Percentiles rank a stretch among this genome's conserved stretches.
Evolutionary conservation across 1,140 invertebrate species (phyloP).

Genomic region (Pomacea maculata): DNA sequence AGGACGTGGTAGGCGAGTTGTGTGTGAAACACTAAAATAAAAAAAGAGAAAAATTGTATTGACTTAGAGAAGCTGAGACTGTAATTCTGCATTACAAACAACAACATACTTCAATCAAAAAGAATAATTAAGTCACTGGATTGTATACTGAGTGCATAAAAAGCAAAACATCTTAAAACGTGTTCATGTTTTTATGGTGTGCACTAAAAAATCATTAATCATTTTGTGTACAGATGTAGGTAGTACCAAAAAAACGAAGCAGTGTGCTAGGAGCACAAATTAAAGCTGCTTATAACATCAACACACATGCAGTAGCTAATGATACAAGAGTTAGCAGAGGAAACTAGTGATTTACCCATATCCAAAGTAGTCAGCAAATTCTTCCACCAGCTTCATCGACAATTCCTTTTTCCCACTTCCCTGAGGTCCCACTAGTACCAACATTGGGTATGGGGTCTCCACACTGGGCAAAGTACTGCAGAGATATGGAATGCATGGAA

Average conservation of each 20-base stretch:
- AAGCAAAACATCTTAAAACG: too few relatives aligned
- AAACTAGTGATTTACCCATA: slow-evolving; percentile 53
- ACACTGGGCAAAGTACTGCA: slow-evolving; percentile 63
- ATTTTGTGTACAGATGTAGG: too few relatives aligned
- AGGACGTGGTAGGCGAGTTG: slow-evolving; percentile 51
- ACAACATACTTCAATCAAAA: too few relatives aligned
- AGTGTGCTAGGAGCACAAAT: too few relatives aligned
- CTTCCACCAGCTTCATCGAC: slow-evolving; percentile 61
- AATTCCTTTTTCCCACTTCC: slow-evolving; percentile 63
- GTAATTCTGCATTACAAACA: not conserved
- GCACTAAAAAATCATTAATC: too few relatives aligned
- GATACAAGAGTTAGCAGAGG: too few relatives aligned
- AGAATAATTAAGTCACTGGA: not conserved
- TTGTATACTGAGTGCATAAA: not conserved
- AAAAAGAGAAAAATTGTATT: not conserved
- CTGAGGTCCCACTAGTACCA: slow-evolving; percentile 64
- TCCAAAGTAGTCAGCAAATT: slow-evolving; percentile 66
- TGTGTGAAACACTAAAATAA: slow-evolving; percentile 58
- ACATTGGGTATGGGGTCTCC: slow-evolving; percentile 64
- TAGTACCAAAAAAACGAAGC: too few relatives aligned
- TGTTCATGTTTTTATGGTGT: too few relatives aligned
- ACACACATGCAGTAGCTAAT: too few relatives aligned
- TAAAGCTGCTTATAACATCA: not conserved
- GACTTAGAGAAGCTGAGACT: slow-evolving; percentile 4
- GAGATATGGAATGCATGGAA: slow-evolving; percentile 15